Evolutionary conservation across 2,888 invertebrate species (phyloP).

Genomic region (Dione juno): DNA sequence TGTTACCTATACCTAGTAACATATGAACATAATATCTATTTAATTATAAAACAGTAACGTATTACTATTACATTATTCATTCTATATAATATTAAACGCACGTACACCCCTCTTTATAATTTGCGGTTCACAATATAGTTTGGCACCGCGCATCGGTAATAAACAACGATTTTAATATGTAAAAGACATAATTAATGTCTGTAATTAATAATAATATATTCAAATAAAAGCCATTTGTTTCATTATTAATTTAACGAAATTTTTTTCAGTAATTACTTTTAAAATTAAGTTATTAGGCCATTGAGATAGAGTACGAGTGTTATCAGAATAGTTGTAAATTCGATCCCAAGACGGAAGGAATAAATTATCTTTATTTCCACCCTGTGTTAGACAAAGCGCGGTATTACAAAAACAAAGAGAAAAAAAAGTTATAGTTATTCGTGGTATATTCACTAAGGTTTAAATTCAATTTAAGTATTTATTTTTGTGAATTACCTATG

Average conservation of each 20-base stretch:
- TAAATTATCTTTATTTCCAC: too few species aligned
- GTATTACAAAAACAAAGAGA: too few species aligned
- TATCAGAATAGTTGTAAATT: too few species aligned
- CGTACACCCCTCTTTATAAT: slow-evolving; percentile 13
- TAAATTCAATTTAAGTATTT: too few species aligned
- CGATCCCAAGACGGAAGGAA: too few species aligned
- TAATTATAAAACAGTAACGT: neutral
- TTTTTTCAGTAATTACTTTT: neutral
- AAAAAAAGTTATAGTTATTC: too few species aligned
- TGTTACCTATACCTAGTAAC: neutral
- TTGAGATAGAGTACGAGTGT: too few species aligned
- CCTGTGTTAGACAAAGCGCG: too few species aligned
- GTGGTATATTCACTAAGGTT: too few species aligned
- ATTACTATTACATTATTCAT: neutral
- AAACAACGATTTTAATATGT: slow-evolving; percentile 19
- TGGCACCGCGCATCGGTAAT: slow-evolving; percentile 16
- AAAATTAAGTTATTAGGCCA: too few species aligned
- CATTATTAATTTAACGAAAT: slow-evolving; percentile 10
- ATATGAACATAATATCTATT: neutral
- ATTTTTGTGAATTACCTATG: too few species aligned
- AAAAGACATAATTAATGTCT: slow-evolving; percentile 15
- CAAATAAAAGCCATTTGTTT: slow-evolving; percentile 20
- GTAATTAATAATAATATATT: slow-evolving; percentile 23
- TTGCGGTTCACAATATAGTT: slow-evolving; percentile 32
- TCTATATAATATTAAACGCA: slow-evolving; percentile 2